Base-by-base conservation (phyloP, 2,797 vertebrate species). In the Hypotaenidia okinawae region DNA sequence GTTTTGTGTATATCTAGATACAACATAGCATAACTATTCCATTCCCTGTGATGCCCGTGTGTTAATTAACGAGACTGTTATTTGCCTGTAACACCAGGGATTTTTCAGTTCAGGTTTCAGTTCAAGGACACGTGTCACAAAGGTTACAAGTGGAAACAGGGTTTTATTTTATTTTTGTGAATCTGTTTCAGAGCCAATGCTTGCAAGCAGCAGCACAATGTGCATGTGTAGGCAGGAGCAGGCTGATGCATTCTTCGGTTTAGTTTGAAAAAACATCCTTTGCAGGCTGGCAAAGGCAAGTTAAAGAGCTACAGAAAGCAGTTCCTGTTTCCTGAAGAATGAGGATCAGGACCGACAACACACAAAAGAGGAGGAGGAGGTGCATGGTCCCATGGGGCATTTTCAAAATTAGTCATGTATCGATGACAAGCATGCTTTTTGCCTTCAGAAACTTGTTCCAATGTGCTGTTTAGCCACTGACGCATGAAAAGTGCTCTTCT, bases 401-500 rank as follows among this genome's bases (percentile, higher is more conserved):
- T 76, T 18, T 70, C 58, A 33, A 21, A 70, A 82, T 9, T 45
- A 19, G 30, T 54, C 24, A 14, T 0, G 0, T 64, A 51, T 27
- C 5, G 1, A 75, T 69, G 45, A 52, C 11, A 30, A 69, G 6
- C 9, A 12, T 45, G 19, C 24, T 39, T 76, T 45, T 35, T 70
- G 33, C 52, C 30, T 59, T 72, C 52, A 54, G 7, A 66, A 72
- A n/a, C 33, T 72, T 82, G 18, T 30, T 45, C 16, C 0, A 2
- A 69, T 51, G 6, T 30, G 11, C 41, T 82, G 22, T 18, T 66
- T 72, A 72, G 27, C 52, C 30, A 49, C 25, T 10, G n/a, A 32
- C 25, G n/a, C 17, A 16, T 32, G 43, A 33, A 14, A 27, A 70
- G 51, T 0, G 0, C 24, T 59, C n/a, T 70, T 0, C 43, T 45